Evolutionary conservation across 1,140 invertebrate species (phyloP).

Genomic region (Sminthurinus signatus): DNA sequence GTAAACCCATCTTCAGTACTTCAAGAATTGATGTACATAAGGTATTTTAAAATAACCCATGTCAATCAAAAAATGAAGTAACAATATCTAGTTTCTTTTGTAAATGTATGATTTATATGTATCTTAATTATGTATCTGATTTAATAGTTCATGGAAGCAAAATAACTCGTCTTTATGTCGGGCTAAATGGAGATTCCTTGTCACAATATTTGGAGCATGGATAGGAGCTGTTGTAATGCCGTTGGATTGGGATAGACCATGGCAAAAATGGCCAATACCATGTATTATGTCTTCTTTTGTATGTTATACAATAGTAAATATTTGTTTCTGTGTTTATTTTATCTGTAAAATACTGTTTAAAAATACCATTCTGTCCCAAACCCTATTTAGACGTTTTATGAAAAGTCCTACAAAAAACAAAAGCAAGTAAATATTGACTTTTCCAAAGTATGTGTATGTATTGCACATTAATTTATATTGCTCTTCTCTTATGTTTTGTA

Average conservation of each 20-base stretch:
- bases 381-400: not conserved
- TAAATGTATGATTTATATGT: not conserved
- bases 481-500: no score
- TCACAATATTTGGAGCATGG: constrained; percentile 72
- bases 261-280: constrained; percentile 74
- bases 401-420: not conserved
- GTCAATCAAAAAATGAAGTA: not conserved
- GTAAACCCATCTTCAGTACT: constrained; percentile 22
- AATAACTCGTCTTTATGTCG: constrained; percentile 17
- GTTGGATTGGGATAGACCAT: constrained; percentile 85
- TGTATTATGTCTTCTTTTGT: constrained; percentile 46
- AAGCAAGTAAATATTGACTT: no score
- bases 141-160: constrained; percentile 25
- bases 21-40: constrained; percentile 29
- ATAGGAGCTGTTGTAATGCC: constrained; percentile 78
- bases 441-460: no score
- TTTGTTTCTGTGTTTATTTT: constrained; percentile 8
- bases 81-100: not conserved
- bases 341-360: not conserved
- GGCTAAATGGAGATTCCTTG: constrained; percentile 33
- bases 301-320: constrained; percentile 13
- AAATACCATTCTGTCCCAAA: not conserved
- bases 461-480: no score
- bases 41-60: constrained; percentile 13
- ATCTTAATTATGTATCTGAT: not conserved